A percentile compares a stretch with the other conserved stretches of the same genome.
phyloP scores from a whole-genome alignment of 2,888 invertebrate species.

The Brassicogethes aeneus region DNA sequence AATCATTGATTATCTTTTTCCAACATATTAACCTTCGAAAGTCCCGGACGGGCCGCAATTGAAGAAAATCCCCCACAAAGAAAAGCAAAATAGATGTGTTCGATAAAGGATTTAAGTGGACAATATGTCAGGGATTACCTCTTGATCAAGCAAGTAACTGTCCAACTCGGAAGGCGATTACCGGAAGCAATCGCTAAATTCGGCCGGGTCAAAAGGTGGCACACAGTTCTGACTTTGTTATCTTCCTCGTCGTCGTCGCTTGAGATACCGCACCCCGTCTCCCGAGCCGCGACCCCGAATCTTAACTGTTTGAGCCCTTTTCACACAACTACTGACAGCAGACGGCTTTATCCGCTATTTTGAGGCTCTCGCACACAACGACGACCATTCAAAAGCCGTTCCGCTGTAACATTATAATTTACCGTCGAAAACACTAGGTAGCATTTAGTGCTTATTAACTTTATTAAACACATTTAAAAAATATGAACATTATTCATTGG shows the following conservation, averaged over 20 bases:
- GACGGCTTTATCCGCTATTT: constrained; percentile 10
- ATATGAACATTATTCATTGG: too few relatives aligned
- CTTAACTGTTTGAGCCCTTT: constrained; percentile 4
- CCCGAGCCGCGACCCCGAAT: neutral
- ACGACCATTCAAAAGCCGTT: too few relatives aligned
- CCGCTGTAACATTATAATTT: too few relatives aligned
- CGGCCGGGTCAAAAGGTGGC: neutral
- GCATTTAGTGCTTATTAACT: too few relatives aligned
- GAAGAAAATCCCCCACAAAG: neutral
- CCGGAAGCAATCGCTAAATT: constrained; percentile 10
- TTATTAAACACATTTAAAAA: too few relatives aligned
- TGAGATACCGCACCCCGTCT: neutral
- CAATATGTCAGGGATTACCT: constrained; percentile 22
- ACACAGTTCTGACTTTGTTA: neutral
- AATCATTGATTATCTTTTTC: too few relatives aligned
- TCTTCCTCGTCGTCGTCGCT: neutral
- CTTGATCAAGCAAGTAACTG: constrained; percentile 16
- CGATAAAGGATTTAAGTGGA: constrained; percentile 23
- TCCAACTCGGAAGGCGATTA: constrained; percentile 15
- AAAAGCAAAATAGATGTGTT: constrained; percentile 14
- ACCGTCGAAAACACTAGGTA: too few relatives aligned
- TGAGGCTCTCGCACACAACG: too few relatives aligned
- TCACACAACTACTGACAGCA: constrained; percentile 12
- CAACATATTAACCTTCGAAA: too few relatives aligned
- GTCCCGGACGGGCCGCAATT: neutral